Evolutionary conservation across 2,113 vertebrate species (phyloP).

Genomic region (Poeciliopsis turrubarensis): DNA sequence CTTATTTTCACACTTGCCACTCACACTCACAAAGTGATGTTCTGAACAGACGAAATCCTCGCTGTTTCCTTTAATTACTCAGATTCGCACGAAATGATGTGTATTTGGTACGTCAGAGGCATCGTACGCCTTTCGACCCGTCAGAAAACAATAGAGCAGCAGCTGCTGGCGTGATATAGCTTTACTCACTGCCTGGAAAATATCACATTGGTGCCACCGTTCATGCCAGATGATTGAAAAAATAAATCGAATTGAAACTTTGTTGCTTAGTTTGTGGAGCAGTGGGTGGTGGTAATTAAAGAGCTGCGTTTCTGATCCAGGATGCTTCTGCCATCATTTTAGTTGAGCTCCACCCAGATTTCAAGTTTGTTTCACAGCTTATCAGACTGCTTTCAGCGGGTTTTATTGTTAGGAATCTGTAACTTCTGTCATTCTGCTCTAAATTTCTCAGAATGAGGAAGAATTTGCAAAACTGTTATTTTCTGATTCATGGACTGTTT

Average conservation of each 20-base stretch:
- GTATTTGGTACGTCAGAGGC: constrained; percentile 2
- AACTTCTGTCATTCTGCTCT: neutral
- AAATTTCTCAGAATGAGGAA: neutral
- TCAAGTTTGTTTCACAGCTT: neutral
- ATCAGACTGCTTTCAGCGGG: neutral
- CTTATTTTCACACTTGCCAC: constrained; percentile 13
- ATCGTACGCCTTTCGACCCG: neutral
- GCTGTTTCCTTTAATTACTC: neutral
- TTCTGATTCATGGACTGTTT: neutral
- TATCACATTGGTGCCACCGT: neutral
- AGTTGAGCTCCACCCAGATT: neutral
- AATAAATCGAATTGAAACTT: neutral
- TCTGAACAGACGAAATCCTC: neutral
- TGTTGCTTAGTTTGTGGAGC: neutral
- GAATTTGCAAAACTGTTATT: neutral
- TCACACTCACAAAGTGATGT: neutral
- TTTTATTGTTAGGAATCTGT: neutral
- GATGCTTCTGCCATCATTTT: neutral
- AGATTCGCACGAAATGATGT: neutral
- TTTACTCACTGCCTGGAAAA: neutral
- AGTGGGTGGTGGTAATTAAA: neutral
- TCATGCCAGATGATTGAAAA: neutral
- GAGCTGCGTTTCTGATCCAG: neutral
- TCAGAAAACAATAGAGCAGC: neutral
- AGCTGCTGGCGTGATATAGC: neutral